Evolutionary conservation across 1,140 invertebrate genomes (phyloP).

Genomic region (Ceratoteleas bidentatus): DNA sequence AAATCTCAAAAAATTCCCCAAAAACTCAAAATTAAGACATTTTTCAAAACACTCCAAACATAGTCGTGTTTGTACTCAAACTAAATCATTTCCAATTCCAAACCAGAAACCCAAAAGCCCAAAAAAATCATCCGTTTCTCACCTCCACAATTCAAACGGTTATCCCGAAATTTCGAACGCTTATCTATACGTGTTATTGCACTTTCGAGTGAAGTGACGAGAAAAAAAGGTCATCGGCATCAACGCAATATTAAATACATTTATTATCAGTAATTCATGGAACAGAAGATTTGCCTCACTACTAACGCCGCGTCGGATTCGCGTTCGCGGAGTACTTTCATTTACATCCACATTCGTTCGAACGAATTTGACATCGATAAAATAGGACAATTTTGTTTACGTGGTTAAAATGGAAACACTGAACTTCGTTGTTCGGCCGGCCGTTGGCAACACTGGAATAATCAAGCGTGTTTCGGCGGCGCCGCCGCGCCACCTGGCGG

Average conservation of each 20-base stretch:
- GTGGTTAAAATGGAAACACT: constrained; percentile 31
- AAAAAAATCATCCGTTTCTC: too few relatives aligned
- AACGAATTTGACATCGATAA: constrained; percentile 19
- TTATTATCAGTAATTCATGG: constrained; percentile 37
- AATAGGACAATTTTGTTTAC: constrained; percentile 34
- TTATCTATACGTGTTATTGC: constrained; percentile 45
- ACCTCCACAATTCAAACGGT: too few relatives aligned
- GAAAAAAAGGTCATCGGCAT: constrained; percentile 24
- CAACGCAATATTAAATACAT: constrained; percentile 40
- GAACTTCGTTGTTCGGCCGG: constrained; percentile 16
- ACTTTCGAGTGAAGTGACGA: constrained; percentile 37
- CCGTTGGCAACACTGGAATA: constrained; percentile 3
- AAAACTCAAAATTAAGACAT: too few relatives aligned
- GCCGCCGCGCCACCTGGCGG: too few relatives aligned
- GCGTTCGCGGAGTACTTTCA: background rate
- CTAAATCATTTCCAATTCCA: background rate
- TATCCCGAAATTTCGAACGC: too few relatives aligned
- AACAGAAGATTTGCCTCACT: constrained; percentile 16
- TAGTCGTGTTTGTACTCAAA: too few relatives aligned
- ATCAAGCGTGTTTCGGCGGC: constrained; percentile 39
- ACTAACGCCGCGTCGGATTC: too few relatives aligned
- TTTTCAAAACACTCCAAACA: too few relatives aligned
- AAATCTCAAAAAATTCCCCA: too few relatives aligned
- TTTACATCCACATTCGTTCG: constrained; percentile 22
- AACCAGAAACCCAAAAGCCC: too few relatives aligned